Conservation (phyloP, 2,888 invertebrate genomes). For the Bugulina stolonifera region DNA sequence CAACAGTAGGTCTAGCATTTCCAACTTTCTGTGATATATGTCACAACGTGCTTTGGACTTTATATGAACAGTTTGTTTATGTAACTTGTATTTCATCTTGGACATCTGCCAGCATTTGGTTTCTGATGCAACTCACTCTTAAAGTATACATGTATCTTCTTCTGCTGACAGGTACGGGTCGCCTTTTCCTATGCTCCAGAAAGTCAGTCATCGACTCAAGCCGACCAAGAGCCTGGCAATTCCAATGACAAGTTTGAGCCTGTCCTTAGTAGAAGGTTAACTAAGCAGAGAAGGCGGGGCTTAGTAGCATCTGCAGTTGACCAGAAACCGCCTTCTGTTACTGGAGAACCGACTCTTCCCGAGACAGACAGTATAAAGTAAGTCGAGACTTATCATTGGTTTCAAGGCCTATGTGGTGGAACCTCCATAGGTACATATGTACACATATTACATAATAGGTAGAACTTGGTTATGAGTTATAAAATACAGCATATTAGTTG, state of each 20-base stretch:
- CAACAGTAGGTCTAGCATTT: too few species aligned
- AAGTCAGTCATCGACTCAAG: background rate
- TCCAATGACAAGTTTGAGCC: conserved; percentile 10
- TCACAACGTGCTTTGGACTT: too few species aligned
- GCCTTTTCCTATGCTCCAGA: background rate
- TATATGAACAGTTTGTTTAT: too few species aligned
- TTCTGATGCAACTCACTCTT: too few species aligned
- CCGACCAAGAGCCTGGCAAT: background rate
- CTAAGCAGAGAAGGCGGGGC: background rate
- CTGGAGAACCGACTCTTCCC: background rate
- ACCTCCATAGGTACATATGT: background rate
- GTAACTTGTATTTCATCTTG: too few species aligned
- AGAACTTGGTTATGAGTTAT: too few species aligned
- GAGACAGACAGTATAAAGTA: conserved; percentile 23
- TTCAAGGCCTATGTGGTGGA: background rate
- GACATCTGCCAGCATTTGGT: too few species aligned
- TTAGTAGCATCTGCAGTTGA: background rate
- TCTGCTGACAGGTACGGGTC: background rate
- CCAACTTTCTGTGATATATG: too few species aligned
- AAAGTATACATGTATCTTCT: too few species aligned
- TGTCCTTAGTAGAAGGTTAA: background rate
- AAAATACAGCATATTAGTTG: too few species aligned
- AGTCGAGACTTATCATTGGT: background rate
- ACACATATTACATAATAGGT: too few species aligned
- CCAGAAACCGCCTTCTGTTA: background rate